Conservation (phyloP, 1,140 invertebrate genomes). For the Drosophila bocqueti region DNA sequence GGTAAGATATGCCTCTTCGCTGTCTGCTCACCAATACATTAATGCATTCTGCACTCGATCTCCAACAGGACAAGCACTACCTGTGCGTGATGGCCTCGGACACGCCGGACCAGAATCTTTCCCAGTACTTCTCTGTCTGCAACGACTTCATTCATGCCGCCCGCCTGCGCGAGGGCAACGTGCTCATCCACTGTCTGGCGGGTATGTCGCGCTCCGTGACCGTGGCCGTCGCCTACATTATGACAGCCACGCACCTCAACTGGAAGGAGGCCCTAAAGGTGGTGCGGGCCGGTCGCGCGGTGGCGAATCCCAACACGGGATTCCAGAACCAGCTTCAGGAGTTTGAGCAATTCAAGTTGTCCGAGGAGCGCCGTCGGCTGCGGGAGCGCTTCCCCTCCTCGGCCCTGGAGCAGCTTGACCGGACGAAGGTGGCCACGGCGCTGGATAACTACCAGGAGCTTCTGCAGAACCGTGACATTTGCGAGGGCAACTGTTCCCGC, state of each 20-base stretch:
- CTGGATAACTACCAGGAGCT: constrained; percentile 93
- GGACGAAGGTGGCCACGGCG: constrained; percentile 90
- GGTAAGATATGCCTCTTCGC: constrained; percentile 86
- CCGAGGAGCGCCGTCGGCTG: constrained; percentile 93
- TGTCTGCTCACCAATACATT: not conserved
- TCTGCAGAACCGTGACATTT: constrained; percentile 91
- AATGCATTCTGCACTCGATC: not conserved
- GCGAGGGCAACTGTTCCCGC: constrained; percentile 93
- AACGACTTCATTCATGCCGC: constrained; percentile 98
- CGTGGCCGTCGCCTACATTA: constrained; percentile 93
- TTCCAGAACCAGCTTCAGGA: constrained; percentile 97
- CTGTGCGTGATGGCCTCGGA: constrained; percentile 97
- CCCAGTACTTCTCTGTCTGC: constrained; percentile 96
- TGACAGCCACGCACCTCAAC: constrained; percentile 95
- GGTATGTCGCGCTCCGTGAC: constrained; percentile 98
- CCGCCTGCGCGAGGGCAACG: constrained; percentile 93
- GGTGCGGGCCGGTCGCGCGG: constrained; percentile 93
- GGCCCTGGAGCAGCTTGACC: constrained; percentile 90
- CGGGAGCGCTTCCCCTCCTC: constrained; percentile 93
- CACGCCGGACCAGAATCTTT: constrained; percentile 96
- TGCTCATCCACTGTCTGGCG: constrained; percentile 97
- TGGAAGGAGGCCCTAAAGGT: constrained; percentile 98
- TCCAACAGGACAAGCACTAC: constrained; percentile 95
- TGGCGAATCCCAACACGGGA: constrained; percentile 97
- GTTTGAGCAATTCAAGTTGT: constrained; percentile 93